Conservation (phyloP, 2,888 invertebrate species). For the Drosophila peninsularis region DNA sequence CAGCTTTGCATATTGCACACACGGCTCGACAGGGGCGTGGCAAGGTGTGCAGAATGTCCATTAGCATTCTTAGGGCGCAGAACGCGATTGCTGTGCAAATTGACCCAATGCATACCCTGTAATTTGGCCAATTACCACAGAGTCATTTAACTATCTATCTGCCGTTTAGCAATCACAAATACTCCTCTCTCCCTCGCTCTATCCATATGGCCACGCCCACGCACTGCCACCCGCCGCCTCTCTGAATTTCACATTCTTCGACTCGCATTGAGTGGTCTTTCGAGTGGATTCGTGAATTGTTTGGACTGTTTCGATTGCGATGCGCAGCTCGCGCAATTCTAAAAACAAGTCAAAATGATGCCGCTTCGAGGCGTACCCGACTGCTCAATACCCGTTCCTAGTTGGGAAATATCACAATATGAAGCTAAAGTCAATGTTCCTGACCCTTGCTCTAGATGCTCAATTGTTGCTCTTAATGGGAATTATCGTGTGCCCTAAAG, state of each 20-base stretch:
- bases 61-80: background rate
- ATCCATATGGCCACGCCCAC: slow-evolving; percentile 16
- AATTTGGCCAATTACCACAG: background rate
- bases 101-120: background rate
- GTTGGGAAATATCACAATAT: too few relatives aligned
- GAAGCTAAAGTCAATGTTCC: too few relatives aligned
- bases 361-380: background rate
- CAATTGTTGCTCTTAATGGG: too few relatives aligned
- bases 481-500: background rate
- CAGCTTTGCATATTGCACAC: background rate
- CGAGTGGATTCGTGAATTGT: slow-evolving; percentile 38
- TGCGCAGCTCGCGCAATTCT: slow-evolving; percentile 19
- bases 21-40: background rate
- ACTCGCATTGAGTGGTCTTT: slow-evolving; percentile 23
- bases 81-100: background rate
- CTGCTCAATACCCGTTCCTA: background rate
- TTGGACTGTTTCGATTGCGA: slow-evolving; percentile 41
- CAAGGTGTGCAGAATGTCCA: slow-evolving; percentile 6
- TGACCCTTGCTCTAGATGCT: too few relatives aligned
- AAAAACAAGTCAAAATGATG: background rate
- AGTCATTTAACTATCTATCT: background rate
- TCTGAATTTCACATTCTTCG: background rate
- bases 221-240: background rate
- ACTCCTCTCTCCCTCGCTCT: background rate
- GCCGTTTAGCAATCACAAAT: background rate